A percentile compares a stretch with the other conserved stretches of the same genome.
phyloP scores from a whole-genome alignment of 2,888 invertebrate species.

The Pardosa pseudoannulata region DNA sequence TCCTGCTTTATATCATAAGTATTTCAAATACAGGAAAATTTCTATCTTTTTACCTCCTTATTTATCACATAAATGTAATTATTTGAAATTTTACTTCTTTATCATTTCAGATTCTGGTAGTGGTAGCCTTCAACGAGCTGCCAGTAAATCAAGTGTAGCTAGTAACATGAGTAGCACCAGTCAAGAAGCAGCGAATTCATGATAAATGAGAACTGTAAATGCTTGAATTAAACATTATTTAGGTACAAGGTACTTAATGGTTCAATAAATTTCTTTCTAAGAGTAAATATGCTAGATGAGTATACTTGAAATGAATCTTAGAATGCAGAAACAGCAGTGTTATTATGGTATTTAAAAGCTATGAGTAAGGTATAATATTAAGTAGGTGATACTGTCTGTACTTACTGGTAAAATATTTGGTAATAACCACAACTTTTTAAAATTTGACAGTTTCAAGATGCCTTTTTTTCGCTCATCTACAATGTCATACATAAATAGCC shows the following conservation, averaged over 20 bases:
- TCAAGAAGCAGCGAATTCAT: constrained; percentile 62
- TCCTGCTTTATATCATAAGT: no score
- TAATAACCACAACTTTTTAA: no score
- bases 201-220: constrained; percentile 21
- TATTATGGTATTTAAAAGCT: not conserved
- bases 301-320: not conserved
- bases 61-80: no score
- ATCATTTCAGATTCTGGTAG: constrained; percentile 65
- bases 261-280: not conserved
- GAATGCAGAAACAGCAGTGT: not conserved
- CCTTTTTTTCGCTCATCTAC: no score
- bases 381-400: no score
- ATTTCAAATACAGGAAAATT: no score
- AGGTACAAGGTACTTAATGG: not conserved
- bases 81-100: not conserved
- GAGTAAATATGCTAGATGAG: not conserved
- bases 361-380: not conserved
- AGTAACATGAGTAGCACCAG: constrained; percentile 71
- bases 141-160: constrained; percentile 69
- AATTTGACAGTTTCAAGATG: no score
- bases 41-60: no score
- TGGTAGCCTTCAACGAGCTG: constrained; percentile 69
- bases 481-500: no score
- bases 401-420: no score
- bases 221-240: not conserved